Conservation (phyloP, 2,888 invertebrate genomes). For the Dicranocentrus wangi region DNA sequence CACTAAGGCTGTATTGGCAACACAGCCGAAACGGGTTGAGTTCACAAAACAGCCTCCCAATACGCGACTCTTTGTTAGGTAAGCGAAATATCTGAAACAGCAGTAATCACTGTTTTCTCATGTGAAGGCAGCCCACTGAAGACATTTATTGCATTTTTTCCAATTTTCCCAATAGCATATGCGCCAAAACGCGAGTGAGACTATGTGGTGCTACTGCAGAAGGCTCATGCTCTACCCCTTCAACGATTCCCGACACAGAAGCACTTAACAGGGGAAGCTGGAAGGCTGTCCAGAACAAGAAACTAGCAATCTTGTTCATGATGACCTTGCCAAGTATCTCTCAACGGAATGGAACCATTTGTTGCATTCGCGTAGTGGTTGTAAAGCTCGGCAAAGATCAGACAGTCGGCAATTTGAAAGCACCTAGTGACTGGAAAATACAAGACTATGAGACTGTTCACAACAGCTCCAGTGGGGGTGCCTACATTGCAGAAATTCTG, state of each 20-base stretch:
- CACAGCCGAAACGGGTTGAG: conserved; percentile 76
- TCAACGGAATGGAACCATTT: conserved; percentile 90
- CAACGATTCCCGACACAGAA: conserved; percentile 82
- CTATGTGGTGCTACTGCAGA: conserved; percentile 82
- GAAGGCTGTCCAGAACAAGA: conserved; percentile 75
- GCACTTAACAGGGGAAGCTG: conserved; percentile 75
- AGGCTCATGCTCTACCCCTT: conserved; percentile 82
- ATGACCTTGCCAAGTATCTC: conserved; percentile 83
- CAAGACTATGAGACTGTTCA: conserved; percentile 85
- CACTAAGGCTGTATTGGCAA: conserved; percentile 78
- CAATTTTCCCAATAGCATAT: conserved; percentile 76
- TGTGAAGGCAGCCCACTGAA: too few species aligned
- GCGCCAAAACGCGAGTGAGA: conserved; percentile 85
- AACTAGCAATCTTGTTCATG: conserved; percentile 82
- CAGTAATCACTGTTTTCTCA: too few species aligned
- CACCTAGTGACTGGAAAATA: conserved; percentile 82
- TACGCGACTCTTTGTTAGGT: conserved; percentile 85
- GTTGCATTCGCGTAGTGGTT: conserved; percentile 86
- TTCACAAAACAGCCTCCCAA: conserved; percentile 86
- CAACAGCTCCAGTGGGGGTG: conserved; percentile 80
- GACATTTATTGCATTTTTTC: conserved; percentile 18
- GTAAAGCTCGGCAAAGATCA: conserved; percentile 81
- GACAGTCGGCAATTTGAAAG: conserved; percentile 81
- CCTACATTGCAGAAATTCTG: conserved; percentile 90
- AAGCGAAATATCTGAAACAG: not conserved